Evolutionary conservation across 1,140 invertebrate species (phyloP).

Genomic region (Drosophila micromelanica): DNA sequence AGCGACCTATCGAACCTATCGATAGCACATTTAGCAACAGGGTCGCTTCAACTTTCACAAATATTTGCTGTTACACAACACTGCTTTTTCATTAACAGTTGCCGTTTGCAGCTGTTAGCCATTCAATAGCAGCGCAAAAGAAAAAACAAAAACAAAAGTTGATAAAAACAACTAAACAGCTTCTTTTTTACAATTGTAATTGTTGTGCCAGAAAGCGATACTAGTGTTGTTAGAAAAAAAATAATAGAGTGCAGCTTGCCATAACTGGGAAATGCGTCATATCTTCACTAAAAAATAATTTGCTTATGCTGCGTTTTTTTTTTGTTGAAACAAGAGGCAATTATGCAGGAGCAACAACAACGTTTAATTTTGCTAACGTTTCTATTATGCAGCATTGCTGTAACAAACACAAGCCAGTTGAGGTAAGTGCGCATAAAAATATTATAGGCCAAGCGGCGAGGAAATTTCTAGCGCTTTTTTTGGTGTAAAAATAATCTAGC

Average conservation of each 20-base stretch:
- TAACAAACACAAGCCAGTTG: constrained; percentile 16
- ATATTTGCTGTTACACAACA: neutral
- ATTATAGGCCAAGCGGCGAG: neutral
- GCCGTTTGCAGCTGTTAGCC: constrained; percentile 9
- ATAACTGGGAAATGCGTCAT: constrained; percentile 24
- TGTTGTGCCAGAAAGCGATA: constrained; percentile 1
- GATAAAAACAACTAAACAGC: constrained; percentile 20
- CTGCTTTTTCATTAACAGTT: constrained; percentile 8
- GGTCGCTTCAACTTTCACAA: neutral
- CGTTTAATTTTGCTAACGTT: constrained; percentile 21
- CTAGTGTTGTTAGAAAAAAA: neutral
- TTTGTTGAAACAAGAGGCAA: constrained; percentile 33
- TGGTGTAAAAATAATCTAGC: neutral
- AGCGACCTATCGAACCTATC: neutral
- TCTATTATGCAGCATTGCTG: constrained; percentile 32
- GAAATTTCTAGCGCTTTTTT: constrained; percentile 26
- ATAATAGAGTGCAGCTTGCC: neutral
- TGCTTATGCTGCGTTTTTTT: constrained; percentile 31
- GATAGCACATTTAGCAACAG: neutral
- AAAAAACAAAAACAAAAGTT: constrained; percentile 37
- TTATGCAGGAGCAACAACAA: constrained; percentile 34
- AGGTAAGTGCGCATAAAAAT: constrained; percentile 26
- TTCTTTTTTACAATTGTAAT: constrained; percentile 18
- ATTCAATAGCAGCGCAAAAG: constrained; percentile 3
- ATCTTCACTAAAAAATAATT: constrained; percentile 15